Percentiles rank a stretch among this genome's conserved stretches.
Evolutionary conservation across 2,888 invertebrate genomes (phyloP).

Genomic region (Tetropium fuscum): DNA sequence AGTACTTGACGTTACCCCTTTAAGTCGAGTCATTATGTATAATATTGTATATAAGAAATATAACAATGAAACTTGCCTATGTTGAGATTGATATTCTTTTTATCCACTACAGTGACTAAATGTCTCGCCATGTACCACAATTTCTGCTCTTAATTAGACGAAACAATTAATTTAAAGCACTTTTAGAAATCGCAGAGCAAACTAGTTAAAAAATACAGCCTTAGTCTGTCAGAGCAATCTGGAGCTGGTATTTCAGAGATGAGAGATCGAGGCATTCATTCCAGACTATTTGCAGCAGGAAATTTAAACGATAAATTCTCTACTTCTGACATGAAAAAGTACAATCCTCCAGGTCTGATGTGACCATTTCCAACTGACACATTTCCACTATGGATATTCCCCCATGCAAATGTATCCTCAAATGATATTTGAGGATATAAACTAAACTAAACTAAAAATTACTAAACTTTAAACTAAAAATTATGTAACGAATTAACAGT

Average conservation of each 20-base stretch:
- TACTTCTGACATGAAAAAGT: conserved; percentile 32
- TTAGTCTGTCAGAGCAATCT: not conserved
- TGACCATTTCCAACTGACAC: conserved; percentile 19
- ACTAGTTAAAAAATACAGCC: conserved; percentile 25
- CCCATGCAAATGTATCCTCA: too few relatives aligned
- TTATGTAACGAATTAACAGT: too few relatives aligned
- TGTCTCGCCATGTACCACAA: not conserved
- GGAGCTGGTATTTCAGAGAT: conserved; percentile 24
- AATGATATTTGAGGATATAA: too few relatives aligned
- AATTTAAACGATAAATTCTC: conserved; percentile 39
- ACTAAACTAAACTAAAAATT: too few relatives aligned
- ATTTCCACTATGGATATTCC: not conserved
- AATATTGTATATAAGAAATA: too few relatives aligned
- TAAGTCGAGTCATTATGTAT: too few relatives aligned
- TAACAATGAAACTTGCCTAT: too few relatives aligned
- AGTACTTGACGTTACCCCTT: too few relatives aligned
- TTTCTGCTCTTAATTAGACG: not conserved
- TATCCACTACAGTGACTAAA: not conserved
- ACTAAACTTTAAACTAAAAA: too few relatives aligned
- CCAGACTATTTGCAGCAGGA: conserved; percentile 37
- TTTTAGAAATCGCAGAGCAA: conserved; percentile 13
- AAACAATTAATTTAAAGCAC: conserved; percentile 19
- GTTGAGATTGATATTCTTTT: not conserved
- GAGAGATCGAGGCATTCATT: conserved; percentile 32
- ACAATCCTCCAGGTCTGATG: conserved; percentile 24